phyloP scores from a whole-genome alignment of 2,113 vertebrate genomes.

The Eretmochelys imbricata region DNA sequence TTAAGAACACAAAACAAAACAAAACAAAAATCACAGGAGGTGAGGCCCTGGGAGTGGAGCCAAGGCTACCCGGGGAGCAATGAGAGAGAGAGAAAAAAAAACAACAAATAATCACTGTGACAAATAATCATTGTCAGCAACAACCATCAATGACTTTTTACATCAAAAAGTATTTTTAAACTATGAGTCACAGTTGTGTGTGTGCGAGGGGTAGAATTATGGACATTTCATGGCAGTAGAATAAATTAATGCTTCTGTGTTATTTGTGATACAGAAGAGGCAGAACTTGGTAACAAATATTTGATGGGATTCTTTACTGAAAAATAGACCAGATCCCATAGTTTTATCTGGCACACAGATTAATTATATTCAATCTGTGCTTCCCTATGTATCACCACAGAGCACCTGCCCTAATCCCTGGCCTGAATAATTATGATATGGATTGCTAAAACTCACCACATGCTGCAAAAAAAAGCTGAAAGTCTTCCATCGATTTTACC shows the following conservation, averaged over 20 bases:
- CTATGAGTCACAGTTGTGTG: not conserved
- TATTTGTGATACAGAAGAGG: not conserved
- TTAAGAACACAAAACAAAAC: not conserved
- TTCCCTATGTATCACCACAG: not conserved
- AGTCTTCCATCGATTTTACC: no score
- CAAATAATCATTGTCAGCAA: constrained; percentile 19
- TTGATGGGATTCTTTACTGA: not conserved
- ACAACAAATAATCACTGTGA: not conserved
- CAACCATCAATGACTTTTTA: not conserved
- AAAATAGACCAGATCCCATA: not conserved
- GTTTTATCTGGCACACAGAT: not conserved
- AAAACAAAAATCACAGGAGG: not conserved
- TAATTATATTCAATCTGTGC: not conserved
- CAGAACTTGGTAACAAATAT: not conserved
- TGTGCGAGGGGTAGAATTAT: not conserved
- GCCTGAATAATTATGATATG: not conserved
- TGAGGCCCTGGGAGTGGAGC: not conserved
- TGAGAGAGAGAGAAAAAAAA: not conserved
- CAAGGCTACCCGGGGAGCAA: constrained; percentile 9
- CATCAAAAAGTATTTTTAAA: not conserved
- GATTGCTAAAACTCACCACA: not conserved
- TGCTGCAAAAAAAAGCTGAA: not conserved
- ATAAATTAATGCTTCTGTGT: not conserved
- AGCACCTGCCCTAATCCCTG: not conserved
- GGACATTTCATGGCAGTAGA: not conserved